Evolutionary conservation across 1,140 invertebrate genomes (phyloP).

Genomic region (Rhagoletis pomonella): DNA sequence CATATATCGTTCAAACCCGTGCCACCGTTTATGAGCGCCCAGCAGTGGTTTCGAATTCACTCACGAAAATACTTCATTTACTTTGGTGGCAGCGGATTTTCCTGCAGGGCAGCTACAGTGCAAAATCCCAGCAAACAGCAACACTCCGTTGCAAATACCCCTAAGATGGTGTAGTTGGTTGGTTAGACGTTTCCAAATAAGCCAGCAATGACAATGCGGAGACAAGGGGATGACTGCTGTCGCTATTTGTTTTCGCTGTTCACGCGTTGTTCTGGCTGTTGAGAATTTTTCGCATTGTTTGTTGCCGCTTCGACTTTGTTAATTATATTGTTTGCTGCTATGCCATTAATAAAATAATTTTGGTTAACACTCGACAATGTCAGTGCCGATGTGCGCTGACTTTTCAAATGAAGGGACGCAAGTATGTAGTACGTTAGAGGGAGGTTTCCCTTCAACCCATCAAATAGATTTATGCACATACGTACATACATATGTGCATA

Average conservation of each 20-base stretch:
- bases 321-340: constrained; percentile 39
- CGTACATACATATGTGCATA: background rate
- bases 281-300: constrained; percentile 15
- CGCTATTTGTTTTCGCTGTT: background rate
- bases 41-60: no score
- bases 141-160: background rate
- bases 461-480: background rate
- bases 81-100: background rate
- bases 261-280: background rate
- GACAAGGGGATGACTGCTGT: background rate
- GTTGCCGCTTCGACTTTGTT: constrained; percentile 11
- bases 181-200: background rate
- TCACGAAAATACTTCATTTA: no score
- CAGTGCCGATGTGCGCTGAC: background rate
- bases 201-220: no score
- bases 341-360: constrained; percentile 49
- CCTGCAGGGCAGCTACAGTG: background rate
- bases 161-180: background rate
- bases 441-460: background rate
- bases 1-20: no score
- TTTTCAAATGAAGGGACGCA: background rate
- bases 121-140: background rate
- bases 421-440: background rate
- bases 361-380: constrained; percentile 17
- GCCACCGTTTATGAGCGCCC: no score